phyloP scores from a whole-genome alignment of 2,797 vertebrate species.

The Sebastes iracundus region DNA sequence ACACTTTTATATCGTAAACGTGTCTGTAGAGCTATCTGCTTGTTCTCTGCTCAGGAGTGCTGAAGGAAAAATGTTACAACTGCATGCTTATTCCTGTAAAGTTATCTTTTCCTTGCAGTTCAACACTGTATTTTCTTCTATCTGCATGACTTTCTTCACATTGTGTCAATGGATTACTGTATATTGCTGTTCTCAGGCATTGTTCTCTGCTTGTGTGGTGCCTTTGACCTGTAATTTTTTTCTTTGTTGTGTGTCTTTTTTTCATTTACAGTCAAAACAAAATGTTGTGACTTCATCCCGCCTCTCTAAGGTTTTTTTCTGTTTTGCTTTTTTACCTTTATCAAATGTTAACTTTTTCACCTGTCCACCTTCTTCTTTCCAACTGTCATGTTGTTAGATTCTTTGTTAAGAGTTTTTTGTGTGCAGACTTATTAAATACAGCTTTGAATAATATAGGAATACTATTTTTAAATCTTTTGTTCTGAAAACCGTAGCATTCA shows the following conservation, averaged over 20 bases:
- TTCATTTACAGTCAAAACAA: conserved; percentile 88
- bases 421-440: conserved; percentile 23
- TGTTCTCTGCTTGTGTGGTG: conserved; percentile 76
- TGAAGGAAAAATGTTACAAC: neutral
- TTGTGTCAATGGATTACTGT: conserved; percentile 58
- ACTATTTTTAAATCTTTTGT: conserved; percentile 9
- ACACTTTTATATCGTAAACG: no score
- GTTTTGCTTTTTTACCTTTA: conserved; percentile 82
- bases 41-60: neutral
- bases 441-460: conserved; percentile 8
- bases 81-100: conserved; percentile 42
- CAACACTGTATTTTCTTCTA: conserved; percentile 57
- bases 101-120: conserved; percentile 28
- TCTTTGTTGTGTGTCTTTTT: conserved; percentile 85
- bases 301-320: conserved; percentile 92
- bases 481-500: neutral
- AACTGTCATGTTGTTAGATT: conserved; percentile 64
- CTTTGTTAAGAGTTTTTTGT: conserved; percentile 36
- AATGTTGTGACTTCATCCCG: conserved; percentile 89
- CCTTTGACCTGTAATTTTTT: conserved; percentile 83
- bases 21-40: neutral
- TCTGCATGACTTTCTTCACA: conserved; percentile 73
- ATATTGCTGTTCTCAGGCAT: conserved; percentile 58
- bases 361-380: conserved; percentile 64
- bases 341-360: conserved; percentile 60